Conservation (phyloP, 2,888 invertebrate species). For the Philereme vetulata region DNA sequence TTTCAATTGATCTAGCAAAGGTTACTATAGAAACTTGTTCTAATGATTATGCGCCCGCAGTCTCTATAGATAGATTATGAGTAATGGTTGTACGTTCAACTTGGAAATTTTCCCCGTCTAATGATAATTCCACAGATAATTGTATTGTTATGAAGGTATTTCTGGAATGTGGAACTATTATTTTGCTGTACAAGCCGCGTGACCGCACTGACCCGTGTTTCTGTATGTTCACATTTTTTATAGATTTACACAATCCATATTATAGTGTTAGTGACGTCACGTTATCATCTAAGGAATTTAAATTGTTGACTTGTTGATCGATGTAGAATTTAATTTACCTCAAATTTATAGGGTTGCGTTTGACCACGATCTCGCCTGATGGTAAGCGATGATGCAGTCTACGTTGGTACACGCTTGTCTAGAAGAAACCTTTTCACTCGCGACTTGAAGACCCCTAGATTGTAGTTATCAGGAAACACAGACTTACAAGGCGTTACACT, state of each 20-base stretch:
- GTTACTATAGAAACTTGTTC: slow-evolving; percentile 30
- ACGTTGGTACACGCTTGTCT: no score
- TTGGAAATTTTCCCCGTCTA: slow-evolving; percentile 35
- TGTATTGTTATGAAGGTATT: slow-evolving; percentile 39
- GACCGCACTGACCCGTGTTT: slow-evolving; percentile 39
- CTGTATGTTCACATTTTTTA: slow-evolving; percentile 42
- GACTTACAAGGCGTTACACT: no score
- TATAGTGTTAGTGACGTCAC: slow-evolving; percentile 35
- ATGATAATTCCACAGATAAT: slow-evolving; percentile 40
- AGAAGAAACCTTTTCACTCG: no score
- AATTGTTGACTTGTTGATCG: slow-evolving; percentile 24
- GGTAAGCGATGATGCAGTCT: no score
- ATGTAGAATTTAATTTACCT: background rate
- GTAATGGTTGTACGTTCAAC: slow-evolving; percentile 28
- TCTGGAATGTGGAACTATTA: slow-evolving; percentile 33
- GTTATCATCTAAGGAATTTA: slow-evolving; percentile 33
- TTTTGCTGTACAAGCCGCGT: slow-evolving; percentile 28
- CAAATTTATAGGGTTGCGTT: no score
- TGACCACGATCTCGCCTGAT: no score
- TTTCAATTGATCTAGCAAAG: background rate
- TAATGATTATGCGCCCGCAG: slow-evolving; percentile 31
- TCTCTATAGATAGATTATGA: slow-evolving; percentile 16
- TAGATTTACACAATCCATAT: slow-evolving; percentile 41
- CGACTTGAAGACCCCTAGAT: no score
- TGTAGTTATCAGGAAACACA: no score